Evolutionary conservation across 2,113 vertebrate species (phyloP), one percentile per base, ranked within the genome.

Genomic region (Narcine bancroftii): DNA sequence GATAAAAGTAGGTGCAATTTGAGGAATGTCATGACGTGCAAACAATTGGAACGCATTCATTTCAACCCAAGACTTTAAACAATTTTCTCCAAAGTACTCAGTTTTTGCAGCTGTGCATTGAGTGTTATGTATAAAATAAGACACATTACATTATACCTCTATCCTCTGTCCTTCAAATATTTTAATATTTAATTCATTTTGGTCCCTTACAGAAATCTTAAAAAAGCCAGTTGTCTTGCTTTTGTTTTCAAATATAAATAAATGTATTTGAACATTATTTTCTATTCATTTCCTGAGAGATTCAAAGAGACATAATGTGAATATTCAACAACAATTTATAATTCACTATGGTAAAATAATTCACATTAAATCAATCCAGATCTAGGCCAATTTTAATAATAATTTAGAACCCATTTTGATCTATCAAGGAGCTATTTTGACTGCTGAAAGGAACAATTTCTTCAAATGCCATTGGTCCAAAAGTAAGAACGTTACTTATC

Each of bases 381-480:
- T 96, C 96, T 96, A 96, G 95, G 94, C 94, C 94, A 95, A 96
- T 96, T 95, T 94, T 96, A 96, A 95, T 96, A 96, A 96, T 96
- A 96, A 97, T 96, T 96, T 96, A 96, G 95, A 96, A 96, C 96
- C 96, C 96, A 96, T 96, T 96, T 96, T 96, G 96, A 97, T 97
- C 96, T 96, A 96, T 97, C 96, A 96, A 96, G 96, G 96, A 95
- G 95, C 96, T 96, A 95, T 96, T 96, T 96, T 96, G 96, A 96
- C 96, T 96, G 96, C 96, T 96, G 96, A 96, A 96, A 96, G 96
- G 96, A 96, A 94, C 96, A 96, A 96, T 96, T 96, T 96, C 95
- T 95, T 96, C 95, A 95, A 96, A 96, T 95, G 96, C 96, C 96
- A 96, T 96, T 96, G 96, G 96, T 96, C 96, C 95, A 96, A 93